Conservation (phyloP, 2,797 vertebrate species). For the Pogoniulus pusillus region DNA sequence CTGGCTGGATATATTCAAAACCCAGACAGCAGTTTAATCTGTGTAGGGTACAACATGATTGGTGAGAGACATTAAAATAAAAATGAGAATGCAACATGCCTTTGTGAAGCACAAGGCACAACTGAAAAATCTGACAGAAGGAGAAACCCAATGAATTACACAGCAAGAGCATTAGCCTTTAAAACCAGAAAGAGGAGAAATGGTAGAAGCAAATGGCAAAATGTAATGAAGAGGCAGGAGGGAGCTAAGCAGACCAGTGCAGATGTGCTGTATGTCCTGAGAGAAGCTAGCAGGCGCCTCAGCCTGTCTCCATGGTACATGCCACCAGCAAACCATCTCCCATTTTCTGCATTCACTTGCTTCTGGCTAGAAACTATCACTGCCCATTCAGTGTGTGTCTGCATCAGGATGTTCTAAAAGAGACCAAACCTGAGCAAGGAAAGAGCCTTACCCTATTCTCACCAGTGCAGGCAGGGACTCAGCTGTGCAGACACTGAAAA, state of each 20-base stretch:
- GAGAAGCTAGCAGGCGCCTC: not conserved
- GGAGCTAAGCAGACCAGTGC: not conserved
- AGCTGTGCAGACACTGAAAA: not conserved
- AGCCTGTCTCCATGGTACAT: not conserved
- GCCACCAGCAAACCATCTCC: not conserved
- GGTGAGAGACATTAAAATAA: constrained; percentile 4
- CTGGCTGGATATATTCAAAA: constrained; percentile 2
- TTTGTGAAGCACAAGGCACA: constrained; percentile 6
- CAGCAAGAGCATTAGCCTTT: constrained; percentile 26
- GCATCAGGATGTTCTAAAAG: not conserved
- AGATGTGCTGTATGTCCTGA: not conserved
- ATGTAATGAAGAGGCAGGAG: constrained; percentile 16
- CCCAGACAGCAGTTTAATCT: not conserved
- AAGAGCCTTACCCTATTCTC: not conserved
- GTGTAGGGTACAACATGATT: not conserved
- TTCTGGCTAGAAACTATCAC: not conserved
- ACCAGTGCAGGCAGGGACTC: not conserved
- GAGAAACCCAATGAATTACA: not conserved
- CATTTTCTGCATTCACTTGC: not conserved
- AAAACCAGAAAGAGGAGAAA: constrained; percentile 20
- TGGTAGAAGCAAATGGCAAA: constrained; percentile 23
- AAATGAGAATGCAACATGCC: not conserved
- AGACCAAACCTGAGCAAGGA: not conserved
- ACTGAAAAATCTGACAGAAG: not conserved
- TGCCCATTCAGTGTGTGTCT: not conserved